Base-by-base conservation (phyloP, 2,113 vertebrate genomes). In the Oenanthe melanoleuca region DNA sequence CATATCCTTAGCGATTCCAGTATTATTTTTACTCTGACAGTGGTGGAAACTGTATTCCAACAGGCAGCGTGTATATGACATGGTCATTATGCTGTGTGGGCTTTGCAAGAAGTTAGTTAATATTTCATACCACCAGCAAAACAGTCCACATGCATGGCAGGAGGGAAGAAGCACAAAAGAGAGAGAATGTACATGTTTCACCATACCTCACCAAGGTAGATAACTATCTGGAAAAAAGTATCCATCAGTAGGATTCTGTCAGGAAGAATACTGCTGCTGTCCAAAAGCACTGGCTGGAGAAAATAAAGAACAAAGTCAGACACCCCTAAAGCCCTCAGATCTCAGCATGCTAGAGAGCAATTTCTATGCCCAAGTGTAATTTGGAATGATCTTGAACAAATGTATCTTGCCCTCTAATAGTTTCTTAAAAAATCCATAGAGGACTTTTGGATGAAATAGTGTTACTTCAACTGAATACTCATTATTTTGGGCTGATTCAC, bases 171-270 rank as follows among this genome's bases (percentile, higher is more conserved):
- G n/a, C 5, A 13, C 24, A 71, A 40, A 40, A 66, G 0, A 49
- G 22, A 56, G 42, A 60, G 67, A 53, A 20, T 42, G 53, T 70
- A 67, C 0, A 0, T 37, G 11, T 89, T 73, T 63, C 38, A 89
- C 56, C 70, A 91, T 98, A 99, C 99, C 98, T 99, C 99, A 94
- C 99, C 99, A 75, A 99, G 99, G 95, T 98, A 99, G 97, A 99
- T 99, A 70, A 99, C 99, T 92, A 99, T 98, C 97, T 99, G 99
- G 97, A 99, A 99, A 97, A 99, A 99, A 37, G 99, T 99, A 96
- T 99, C 99, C 99, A 99, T 99, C 91, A 99, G 97, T 15, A 99
- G 97, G 94, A 99, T 99, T 90, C 98, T 98, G 93, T 99, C 99
- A 44, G 98, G 98, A 63, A 99, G 98, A 97, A 99, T 99, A 56